These are phyloP conservation scores for Lycopodina hypogea DNA, from an alignment of 37 sponge, comb jelly and placozoan species.

Conservation along the genomic window DNA sequence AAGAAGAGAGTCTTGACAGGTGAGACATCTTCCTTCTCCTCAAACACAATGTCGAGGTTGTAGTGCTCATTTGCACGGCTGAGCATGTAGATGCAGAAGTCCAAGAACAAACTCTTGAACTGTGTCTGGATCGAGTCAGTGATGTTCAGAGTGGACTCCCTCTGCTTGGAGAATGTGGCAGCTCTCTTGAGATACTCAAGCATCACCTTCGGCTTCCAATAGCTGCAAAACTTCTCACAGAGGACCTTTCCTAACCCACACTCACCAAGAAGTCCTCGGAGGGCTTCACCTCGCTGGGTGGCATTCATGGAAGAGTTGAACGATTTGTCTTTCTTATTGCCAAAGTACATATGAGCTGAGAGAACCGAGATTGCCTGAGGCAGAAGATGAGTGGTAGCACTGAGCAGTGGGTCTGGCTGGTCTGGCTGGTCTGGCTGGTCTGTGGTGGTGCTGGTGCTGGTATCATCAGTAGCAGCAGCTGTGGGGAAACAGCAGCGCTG, in stretches of 20 bases:
- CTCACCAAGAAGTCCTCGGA: conserved; percentile 39
- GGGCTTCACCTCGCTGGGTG: conserved; percentile 22
- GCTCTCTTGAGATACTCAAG: conserved; percentile 64
- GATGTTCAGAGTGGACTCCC: conserved; percentile 72
- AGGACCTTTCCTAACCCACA: conserved; percentile 59
- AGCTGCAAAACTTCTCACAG: conserved; percentile 56
- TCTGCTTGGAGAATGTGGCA: conserved; percentile 49
- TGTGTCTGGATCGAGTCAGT: conserved; percentile 65
- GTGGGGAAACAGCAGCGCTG: conserved; percentile 36
- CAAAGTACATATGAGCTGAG: conserved; percentile 39
- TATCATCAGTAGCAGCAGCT: background rate
- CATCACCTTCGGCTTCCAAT: conserved; percentile 73
- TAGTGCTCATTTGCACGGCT: conserved; percentile 60
- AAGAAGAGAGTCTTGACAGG: conserved; percentile 52
- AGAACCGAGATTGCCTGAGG: conserved; percentile 43
- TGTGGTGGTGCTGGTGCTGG: background rate
- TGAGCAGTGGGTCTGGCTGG: conserved; percentile 18
- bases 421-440: conserved; percentile 19
- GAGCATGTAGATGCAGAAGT: conserved; percentile 75
- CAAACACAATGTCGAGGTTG: conserved; percentile 64
- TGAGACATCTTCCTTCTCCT: background rate
- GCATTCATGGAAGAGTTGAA: conserved; percentile 51
- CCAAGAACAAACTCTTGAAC: conserved; percentile 64
- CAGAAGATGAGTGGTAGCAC: conserved; percentile 16
- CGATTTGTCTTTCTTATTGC: conserved; percentile 10